A percentile compares a stretch with the other conserved stretches of the same genome.
These are phyloP conservation scores for Epirrita christyi DNA, from an alignment of 2,888 invertebrate genomes.

Conservation along the genomic window DNA sequence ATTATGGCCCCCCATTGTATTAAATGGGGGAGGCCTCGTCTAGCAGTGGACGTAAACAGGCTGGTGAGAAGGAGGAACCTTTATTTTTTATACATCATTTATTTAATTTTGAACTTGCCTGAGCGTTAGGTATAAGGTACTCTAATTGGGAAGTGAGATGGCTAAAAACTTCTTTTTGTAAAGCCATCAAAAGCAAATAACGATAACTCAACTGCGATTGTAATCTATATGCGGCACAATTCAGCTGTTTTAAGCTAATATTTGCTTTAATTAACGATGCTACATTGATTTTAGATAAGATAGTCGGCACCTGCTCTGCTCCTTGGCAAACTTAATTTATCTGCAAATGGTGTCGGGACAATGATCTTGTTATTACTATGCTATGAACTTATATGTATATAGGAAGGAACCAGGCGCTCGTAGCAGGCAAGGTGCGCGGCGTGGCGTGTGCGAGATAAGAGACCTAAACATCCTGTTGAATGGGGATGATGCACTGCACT, in stretches of 20 bases:
- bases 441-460: conserved; percentile 80
- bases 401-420: not conserved
- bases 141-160: not conserved
- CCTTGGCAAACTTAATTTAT: conserved; percentile 66
- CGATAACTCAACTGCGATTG: conserved; percentile 51
- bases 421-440: conserved; percentile 73
- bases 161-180: not conserved
- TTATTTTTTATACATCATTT: too few relatives aligned
- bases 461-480: conserved; percentile 77
- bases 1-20: too few relatives aligned
- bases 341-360: conserved; percentile 69
- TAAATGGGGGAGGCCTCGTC: too few relatives aligned
- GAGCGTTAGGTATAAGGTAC: not conserved
- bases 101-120: not conserved
- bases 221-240: conserved; percentile 45
- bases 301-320: conserved; percentile 66
- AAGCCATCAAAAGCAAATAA: conserved; percentile 9
- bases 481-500: conserved; percentile 66
- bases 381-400: conserved; percentile 65
- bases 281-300: conserved; percentile 70
- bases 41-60: too few relatives aligned
- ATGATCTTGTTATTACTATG: conserved; percentile 57
- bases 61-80: too few relatives aligned
- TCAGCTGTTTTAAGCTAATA: conserved; percentile 46
- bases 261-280: conserved; percentile 71